Conservation (phyloP, 2,113 vertebrate genomes). For the Mesembrinibis cayennensis region DNA sequence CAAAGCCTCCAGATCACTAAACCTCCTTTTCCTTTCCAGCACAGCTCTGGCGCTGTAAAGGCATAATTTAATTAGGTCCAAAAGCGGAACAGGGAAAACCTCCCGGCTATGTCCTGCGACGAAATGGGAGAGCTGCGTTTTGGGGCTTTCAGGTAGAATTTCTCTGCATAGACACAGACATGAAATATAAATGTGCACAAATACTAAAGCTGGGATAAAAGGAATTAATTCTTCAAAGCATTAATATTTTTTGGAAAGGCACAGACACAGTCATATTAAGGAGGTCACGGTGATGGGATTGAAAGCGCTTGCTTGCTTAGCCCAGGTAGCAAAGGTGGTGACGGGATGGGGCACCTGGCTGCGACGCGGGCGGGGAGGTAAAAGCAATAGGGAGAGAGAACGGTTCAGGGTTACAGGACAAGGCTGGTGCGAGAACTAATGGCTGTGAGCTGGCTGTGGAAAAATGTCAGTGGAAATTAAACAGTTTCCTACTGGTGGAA, state of each 20-base stretch:
- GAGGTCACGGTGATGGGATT: rapidly evolving
- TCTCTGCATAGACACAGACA: not conserved
- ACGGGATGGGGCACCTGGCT: not conserved
- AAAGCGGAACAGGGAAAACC: not conserved
- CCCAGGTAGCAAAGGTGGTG: not conserved
- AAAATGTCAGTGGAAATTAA: not conserved
- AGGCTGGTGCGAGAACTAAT: rapidly evolving
- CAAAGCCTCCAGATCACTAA: not conserved
- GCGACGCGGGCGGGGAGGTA: rapidly evolving
- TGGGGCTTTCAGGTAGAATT: not conserved
- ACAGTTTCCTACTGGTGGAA: not conserved
- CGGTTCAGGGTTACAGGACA: rapidly evolving
- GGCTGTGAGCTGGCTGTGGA: not conserved
- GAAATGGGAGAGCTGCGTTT: not conserved
- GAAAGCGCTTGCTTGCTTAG: not conserved
- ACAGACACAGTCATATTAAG: rapidly evolving
- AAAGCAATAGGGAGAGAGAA: not conserved
- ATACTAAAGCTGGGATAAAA: not conserved
- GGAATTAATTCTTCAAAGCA: not conserved
- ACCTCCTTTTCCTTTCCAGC: not conserved
- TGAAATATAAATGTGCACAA: not conserved
- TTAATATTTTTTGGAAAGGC: not conserved
- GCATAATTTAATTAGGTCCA: not conserved
- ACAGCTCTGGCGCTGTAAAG: not conserved
- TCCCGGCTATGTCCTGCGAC: not conserved